Evolutionary conservation across 2,113 vertebrate species (phyloP), one percentile per base, ranked within the genome.

Genomic region (Fulmarus glacialis): DNA sequence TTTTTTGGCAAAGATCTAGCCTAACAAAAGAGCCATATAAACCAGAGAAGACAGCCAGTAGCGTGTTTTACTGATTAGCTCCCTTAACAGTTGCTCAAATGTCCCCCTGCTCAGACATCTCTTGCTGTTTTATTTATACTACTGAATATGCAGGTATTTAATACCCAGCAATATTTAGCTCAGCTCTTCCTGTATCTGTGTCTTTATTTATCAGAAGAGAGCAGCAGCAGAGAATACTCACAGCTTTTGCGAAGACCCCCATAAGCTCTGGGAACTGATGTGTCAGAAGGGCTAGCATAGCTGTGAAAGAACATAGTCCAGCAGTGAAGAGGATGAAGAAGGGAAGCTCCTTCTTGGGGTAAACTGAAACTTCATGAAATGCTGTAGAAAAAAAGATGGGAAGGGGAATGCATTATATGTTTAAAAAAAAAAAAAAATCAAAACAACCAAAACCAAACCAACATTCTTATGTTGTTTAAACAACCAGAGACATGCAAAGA

Each of bases 301-400:
- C 99, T 93, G 99, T 99, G 99, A 99, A 99, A 95, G 99, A 99
- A 97, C 99, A 99, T 88, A 99, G 93, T 32, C 99, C 99, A 40
- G 99, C 99, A 47, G 99, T 99, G 97, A 99, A 99, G 93, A 99
- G 99, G 97, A 99, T 99, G 98, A 99, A 99, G 99, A 99, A 99
- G 58, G 99, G 99, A 96, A 99, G 99, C 97, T 99, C 99, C 97
- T 99, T 99, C 98, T 99, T 99, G 32, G 99, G 99, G 97, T 99
- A 99, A 97, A 99, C 99, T 63, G 99, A 99, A 98, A 99, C 99
- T 98, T 99, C 99, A 84, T 99, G 99, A 98, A 99, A 99, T 98
- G 99, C 99, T 99, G 99, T 91, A 98, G 98, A 94, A 95, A 89
- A 94, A 91, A 90, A 47, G 40, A 92, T 6, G 38, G 59, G 52